Evolutionary conservation across 2,113 vertebrate species (phyloP).

Genomic region (Smithornis capensis): DNA sequence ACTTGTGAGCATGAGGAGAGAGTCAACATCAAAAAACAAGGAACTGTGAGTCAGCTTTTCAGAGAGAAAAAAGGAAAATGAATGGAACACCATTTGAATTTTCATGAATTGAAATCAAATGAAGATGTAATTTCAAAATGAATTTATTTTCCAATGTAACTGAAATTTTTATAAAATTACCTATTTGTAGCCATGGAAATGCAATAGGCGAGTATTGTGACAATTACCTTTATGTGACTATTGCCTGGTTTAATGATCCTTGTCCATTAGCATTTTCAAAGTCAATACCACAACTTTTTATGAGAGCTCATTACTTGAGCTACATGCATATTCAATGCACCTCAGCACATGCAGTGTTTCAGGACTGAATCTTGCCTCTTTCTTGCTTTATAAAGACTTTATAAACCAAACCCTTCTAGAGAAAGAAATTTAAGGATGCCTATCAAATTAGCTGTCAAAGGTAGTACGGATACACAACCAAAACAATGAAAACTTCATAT

Average conservation of each 20-base stretch:
- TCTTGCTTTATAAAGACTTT: background rate
- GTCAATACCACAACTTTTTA: background rate
- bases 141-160: background rate
- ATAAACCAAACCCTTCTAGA: background rate
- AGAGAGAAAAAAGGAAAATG: background rate
- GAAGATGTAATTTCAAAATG: background rate
- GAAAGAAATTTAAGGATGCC: background rate
- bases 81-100: background rate
- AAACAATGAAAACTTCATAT: background rate
- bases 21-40: background rate
- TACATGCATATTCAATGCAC: background rate
- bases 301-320: background rate
- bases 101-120: background rate
- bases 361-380: background rate
- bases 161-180: background rate
- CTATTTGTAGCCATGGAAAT: background rate
- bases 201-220: background rate
- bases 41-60: background rate
- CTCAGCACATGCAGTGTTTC: background rate
- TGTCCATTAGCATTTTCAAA: background rate
- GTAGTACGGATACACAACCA: background rate
- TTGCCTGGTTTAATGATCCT: background rate
- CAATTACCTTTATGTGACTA: background rate
- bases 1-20: background rate
- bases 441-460: background rate